phyloP scores from a whole-genome alignment of 1,140 invertebrate genomes.

The Rhynchophorus ferrugineus region DNA sequence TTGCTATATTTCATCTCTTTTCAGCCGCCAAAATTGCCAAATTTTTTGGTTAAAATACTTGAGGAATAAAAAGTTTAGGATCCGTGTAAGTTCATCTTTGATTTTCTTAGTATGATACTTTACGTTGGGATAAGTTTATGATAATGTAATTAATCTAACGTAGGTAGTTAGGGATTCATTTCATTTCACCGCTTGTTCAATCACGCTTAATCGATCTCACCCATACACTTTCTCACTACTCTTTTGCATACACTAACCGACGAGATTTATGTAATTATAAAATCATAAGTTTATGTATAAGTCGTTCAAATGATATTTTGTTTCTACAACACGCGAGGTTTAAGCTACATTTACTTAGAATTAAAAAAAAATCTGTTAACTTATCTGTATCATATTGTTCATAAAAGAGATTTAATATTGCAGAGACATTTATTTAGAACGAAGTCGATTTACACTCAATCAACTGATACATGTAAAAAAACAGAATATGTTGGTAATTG shows the following conservation, averaged over 20 bases:
- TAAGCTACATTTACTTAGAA: too few species aligned
- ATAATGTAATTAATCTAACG: background rate
- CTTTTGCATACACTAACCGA: background rate
- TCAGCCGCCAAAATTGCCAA: constrained; percentile 30
- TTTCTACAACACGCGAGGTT: too few species aligned
- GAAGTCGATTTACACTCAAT: too few species aligned
- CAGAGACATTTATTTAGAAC: too few species aligned
- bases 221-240: constrained; percentile 7
- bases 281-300: background rate
- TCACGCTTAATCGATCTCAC: constrained; percentile 1
- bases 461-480: too few species aligned
- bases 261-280: background rate
- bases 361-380: too few species aligned
- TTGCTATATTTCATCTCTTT: constrained; percentile 25
- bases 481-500: too few species aligned
- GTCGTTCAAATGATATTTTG: background rate
- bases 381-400: too few species aligned
- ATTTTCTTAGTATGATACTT: background rate
- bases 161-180: constrained; percentile 8
- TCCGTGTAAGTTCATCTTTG: constrained; percentile 9
- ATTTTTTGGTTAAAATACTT: constrained; percentile 29
- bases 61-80: constrained; percentile 21
- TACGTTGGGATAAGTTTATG: background rate
- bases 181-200: constrained; percentile 9
- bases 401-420: too few species aligned